A percentile compares a stretch with the other conserved stretches of the same genome.
Conservation (phyloP, 2,888 invertebrate genomes). For the Drosophila fungiperda region DNA sequence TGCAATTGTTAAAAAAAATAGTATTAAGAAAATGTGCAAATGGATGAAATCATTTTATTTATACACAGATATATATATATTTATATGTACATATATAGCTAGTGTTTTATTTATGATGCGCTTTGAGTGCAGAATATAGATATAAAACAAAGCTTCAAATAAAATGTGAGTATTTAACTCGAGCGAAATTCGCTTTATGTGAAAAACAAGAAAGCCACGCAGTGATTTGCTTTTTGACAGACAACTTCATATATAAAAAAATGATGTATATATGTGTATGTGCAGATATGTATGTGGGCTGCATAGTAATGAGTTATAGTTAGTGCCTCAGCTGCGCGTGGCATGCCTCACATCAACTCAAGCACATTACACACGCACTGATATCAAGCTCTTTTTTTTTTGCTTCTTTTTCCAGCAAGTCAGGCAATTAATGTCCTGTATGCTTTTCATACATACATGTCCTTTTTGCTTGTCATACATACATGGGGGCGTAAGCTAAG, state of each 20-base stretch:
- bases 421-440: conserved; percentile 73
- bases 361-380: conserved; percentile 48
- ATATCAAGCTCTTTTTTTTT: conserved; percentile 36
- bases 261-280: conserved; percentile 16
- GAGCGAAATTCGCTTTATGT: conserved; percentile 55
- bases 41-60: conserved; percentile 1
- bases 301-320: conserved; percentile 75
- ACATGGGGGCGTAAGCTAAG: conserved; percentile 42
- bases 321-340: conserved; percentile 36
- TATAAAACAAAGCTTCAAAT: conserved; percentile 53
- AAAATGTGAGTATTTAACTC: conserved; percentile 50
- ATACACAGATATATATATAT: not conserved
- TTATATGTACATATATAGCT: not conserved
- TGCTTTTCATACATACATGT: conserved; percentile 73
- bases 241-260: not conserved
- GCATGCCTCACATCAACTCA: conserved; percentile 39
- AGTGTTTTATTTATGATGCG: conserved; percentile 35
- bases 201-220: conserved; percentile 68
- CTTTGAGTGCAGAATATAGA: conserved; percentile 26
- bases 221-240: conserved; percentile 66
- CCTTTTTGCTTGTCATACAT: conserved; percentile 72
- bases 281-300: conserved; percentile 54
- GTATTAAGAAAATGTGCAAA: conserved; percentile 2
- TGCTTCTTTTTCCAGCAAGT: conserved; percentile 34
- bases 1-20: not conserved